Conservation (phyloP, 2,888 invertebrate species). For the Physocephala rufipes region DNA sequence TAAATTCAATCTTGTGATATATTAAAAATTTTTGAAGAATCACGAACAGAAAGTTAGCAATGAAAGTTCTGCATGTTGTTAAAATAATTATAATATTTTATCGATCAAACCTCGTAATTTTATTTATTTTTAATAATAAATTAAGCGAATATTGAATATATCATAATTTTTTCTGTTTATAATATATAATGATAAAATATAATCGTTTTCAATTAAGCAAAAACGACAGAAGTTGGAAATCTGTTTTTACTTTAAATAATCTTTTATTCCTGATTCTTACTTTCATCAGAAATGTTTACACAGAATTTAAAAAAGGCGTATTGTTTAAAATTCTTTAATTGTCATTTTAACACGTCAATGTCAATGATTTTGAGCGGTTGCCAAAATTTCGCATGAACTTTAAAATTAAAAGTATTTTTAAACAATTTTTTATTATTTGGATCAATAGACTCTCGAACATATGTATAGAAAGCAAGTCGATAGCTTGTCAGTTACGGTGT, state of each 20-base stretch:
- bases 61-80: neutral
- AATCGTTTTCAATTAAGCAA: neutral
- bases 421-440: too few species aligned
- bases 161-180: neutral
- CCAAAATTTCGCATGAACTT: slow-evolving; percentile 16
- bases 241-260: neutral
- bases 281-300: neutral
- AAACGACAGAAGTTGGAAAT: neutral
- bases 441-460: too few species aligned
- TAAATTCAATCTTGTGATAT: slow-evolving; percentile 61
- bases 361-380: slow-evolving; percentile 22
- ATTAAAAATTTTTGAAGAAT: slow-evolving; percentile 43
- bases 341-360: slow-evolving; percentile 17
- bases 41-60: slow-evolving; percentile 33
- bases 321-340: neutral
- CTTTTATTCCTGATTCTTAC: neutral
- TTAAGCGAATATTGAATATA: neutral
- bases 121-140: neutral
- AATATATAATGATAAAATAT: neutral
- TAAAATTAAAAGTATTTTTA: neutral
- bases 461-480: neutral
- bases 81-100: slow-evolving; percentile 3
- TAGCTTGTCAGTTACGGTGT: too few species aligned
- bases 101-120: slow-evolving; percentile 31
- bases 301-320: too few species aligned